Conservation (phyloP, 2,113 vertebrate genomes). For the Marmota flaviventris region DNA sequence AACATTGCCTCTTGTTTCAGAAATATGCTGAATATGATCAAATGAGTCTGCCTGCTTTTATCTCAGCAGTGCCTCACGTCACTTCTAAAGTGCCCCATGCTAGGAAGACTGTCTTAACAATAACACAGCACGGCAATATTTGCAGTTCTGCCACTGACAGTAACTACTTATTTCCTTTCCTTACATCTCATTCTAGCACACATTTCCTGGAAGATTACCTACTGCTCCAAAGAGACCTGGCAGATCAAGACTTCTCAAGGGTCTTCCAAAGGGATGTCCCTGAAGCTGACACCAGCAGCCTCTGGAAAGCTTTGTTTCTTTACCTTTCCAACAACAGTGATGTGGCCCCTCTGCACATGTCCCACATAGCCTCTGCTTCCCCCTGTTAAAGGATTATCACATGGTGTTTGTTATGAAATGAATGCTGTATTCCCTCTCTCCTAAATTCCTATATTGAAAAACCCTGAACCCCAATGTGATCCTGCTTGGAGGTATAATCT, state of each 20-base stretch:
- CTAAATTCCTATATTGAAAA: neutral
- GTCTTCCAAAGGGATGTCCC: neutral
- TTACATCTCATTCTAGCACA: neutral
- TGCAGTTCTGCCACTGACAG: neutral
- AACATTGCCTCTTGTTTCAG: neutral
- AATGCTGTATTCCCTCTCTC: neutral
- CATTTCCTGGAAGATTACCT: neutral
- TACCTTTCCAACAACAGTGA: neutral
- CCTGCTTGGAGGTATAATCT: neutral
- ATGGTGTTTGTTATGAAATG: neutral
- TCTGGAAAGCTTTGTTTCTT: neutral
- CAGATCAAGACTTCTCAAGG: neutral
- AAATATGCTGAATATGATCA: neutral
- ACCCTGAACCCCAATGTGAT: neutral
- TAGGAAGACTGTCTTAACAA: neutral
- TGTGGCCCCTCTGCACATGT: no score
- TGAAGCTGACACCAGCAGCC: neutral
- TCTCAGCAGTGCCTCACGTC: neutral
- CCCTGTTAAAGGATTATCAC: neutral
- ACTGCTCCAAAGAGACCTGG: neutral
- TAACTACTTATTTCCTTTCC: conserved; percentile 30
- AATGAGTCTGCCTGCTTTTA: neutral
- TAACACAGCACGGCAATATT: neutral
- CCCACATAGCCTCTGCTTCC: neutral
- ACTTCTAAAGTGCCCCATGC: neutral